Evolutionary conservation across 2,888 invertebrate species (phyloP).

Genomic region (Branchipolynoe longqiensis): DNA sequence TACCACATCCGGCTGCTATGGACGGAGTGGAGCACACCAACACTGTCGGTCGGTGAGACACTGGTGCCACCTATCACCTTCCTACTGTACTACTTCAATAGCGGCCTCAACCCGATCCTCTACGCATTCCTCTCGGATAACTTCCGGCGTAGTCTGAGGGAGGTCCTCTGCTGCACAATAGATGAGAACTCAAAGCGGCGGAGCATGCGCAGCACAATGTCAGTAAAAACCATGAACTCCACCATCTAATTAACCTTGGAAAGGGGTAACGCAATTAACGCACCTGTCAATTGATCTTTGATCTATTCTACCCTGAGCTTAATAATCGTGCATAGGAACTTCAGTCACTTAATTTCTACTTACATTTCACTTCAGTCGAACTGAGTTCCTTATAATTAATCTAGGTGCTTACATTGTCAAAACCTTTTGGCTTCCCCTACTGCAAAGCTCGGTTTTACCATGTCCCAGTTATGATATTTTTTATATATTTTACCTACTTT

Average conservation of each 20-base stretch:
- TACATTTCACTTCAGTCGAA: no score
- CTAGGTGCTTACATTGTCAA: no score
- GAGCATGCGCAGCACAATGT: conserved; percentile 43
- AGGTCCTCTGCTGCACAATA: conserved; percentile 84
- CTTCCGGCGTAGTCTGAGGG: conserved; percentile 92
- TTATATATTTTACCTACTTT: no score
- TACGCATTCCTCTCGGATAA: conserved; percentile 93
- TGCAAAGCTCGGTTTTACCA: no score
- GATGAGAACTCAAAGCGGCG: conserved; percentile 26
- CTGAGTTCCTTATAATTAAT: neutral
- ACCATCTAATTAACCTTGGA: neutral
- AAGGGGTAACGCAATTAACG: neutral
- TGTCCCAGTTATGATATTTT: no score
- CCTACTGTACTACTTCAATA: conserved; percentile 93
- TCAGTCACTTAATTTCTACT: neutral
- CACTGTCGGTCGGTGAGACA: conserved; percentile 17
- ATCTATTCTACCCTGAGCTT: no score
- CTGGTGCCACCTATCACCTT: conserved; percentile 91
- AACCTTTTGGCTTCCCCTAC: no score
- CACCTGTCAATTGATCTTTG: no score
- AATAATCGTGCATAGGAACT: no score
- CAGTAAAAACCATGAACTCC: conserved; percentile 47
- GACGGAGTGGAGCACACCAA: conserved; percentile 90
- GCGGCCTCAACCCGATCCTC: conserved; percentile 93
- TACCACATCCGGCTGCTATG: conserved; percentile 90